phyloP scores from a whole-genome alignment of 64 coral and sea anemone species.

The Acropora yongei region DNA sequence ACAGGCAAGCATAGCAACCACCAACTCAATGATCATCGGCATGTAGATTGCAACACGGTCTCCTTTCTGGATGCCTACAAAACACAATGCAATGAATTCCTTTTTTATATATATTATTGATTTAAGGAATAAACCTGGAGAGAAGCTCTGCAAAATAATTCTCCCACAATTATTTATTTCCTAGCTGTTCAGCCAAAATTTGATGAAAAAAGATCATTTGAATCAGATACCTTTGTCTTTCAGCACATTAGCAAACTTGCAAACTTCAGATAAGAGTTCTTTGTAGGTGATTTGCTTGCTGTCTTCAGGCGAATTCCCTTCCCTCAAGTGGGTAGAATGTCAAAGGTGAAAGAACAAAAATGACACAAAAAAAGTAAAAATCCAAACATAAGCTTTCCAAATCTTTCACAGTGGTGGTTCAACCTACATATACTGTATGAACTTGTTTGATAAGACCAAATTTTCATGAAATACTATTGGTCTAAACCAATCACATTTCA shows the following conservation, averaged over 20 bases:
- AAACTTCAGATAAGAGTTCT: conserved; percentile 84
- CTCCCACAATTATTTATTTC: too few relatives aligned
- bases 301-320: conserved; percentile 92
- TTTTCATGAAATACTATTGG: too few relatives aligned
- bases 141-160: too few relatives aligned
- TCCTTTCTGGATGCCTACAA: conserved; percentile 86
- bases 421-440: too few relatives aligned
- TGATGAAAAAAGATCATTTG: not conserved
- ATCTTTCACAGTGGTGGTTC: too few relatives aligned
- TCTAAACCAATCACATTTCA: too few relatives aligned
- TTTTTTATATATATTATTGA: too few relatives aligned
- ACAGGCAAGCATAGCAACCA: conserved; percentile 97
- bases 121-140: too few relatives aligned
- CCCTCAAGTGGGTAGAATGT: conserved; percentile 44
- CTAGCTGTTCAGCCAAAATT: not conserved
- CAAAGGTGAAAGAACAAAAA: not conserved
- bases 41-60: conserved; percentile 98
- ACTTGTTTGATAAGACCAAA: too few relatives aligned
- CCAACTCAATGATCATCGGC: conserved; percentile 98
- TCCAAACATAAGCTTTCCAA: too few relatives aligned
- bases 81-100: not conserved
- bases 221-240: conserved; percentile 79
- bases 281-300: conserved; percentile 85
- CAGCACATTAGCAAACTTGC: conserved; percentile 97
- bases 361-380: too few relatives aligned